Evolutionary conservation across 2,888 invertebrate genomes (phyloP).

Genomic region (Acanthosoma haemorrhoidale): DNA sequence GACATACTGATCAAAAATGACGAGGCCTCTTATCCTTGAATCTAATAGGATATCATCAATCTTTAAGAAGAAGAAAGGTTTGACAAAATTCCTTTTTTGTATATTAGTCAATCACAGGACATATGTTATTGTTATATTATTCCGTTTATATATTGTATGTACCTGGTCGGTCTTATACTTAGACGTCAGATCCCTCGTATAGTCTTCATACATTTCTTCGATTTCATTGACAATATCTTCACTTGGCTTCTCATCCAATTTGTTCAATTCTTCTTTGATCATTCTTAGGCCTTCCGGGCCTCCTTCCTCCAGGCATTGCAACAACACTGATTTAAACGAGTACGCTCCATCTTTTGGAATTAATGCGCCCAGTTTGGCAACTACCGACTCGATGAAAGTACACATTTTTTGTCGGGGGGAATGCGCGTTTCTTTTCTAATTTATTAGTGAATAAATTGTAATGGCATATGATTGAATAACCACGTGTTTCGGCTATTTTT

Average conservation of each 20-base stretch:
- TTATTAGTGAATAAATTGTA: not conserved
- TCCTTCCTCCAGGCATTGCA: not conserved
- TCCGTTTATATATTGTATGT: too few relatives aligned
- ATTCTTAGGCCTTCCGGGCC: not conserved
- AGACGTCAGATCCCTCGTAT: too few relatives aligned
- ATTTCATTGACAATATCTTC: not conserved
- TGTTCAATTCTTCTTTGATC: not conserved
- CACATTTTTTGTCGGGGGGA: not conserved
- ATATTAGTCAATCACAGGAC: too few relatives aligned
- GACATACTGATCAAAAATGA: too few relatives aligned
- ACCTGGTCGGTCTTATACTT: too few relatives aligned
- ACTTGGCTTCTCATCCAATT: not conserved
- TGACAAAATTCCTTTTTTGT: too few relatives aligned
- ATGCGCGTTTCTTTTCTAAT: too few relatives aligned
- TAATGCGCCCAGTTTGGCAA: not conserved
- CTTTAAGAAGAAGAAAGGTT: too few relatives aligned
- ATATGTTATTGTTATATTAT: too few relatives aligned
- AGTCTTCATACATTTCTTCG: not conserved
- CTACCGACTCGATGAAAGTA: not conserved
- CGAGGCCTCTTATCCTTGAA: too few relatives aligned
- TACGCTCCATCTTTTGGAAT: not conserved
- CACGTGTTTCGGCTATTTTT: not conserved
- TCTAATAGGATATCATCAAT: too few relatives aligned
- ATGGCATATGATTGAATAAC: not conserved
- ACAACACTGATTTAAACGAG: not conserved